phyloP scores from a whole-genome alignment of 1,140 invertebrate species.

The Campoletis sonorensis region DNA sequence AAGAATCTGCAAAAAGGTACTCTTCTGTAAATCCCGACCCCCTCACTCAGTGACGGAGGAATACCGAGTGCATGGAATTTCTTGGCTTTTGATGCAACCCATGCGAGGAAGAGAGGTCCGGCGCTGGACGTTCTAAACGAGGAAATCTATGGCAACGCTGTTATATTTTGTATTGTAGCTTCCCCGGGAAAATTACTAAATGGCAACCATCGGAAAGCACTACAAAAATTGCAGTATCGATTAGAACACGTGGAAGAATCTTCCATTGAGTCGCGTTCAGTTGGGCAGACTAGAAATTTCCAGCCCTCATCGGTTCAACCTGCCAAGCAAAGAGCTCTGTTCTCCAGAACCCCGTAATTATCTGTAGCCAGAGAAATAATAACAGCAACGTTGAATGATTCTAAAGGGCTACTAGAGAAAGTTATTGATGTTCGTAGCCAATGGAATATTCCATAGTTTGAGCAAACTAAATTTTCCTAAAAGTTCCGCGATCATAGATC shows the following conservation, averaged over 20 bases:
- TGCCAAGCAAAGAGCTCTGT: conserved; percentile 3
- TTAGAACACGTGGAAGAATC: conserved; percentile 1
- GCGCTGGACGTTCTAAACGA: no score
- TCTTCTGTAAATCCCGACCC: no score
- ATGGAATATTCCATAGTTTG: not conserved
- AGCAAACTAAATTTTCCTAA: conserved; percentile 5
- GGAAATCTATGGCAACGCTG: no score
- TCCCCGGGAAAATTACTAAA: no score
- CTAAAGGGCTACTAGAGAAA: no score
- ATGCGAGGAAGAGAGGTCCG: no score
- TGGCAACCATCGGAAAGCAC: not conserved
- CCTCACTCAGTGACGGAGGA: no score
- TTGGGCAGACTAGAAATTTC: not conserved
- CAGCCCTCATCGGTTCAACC: not conserved
- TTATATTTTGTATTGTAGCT: no score
- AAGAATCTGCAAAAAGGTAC: not conserved
- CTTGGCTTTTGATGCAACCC: no score
- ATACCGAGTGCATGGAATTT: no score
- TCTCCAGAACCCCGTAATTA: conserved; percentile 3
- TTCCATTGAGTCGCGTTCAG: not conserved
- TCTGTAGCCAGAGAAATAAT: conserved; percentile 8
- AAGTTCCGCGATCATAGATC: not conserved
- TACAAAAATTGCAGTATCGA: not conserved
- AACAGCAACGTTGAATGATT: not conserved
- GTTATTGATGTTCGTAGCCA: not conserved